Base-by-base conservation (phyloP, 2,797 vertebrate species). In the Salmo trutta region DNA sequence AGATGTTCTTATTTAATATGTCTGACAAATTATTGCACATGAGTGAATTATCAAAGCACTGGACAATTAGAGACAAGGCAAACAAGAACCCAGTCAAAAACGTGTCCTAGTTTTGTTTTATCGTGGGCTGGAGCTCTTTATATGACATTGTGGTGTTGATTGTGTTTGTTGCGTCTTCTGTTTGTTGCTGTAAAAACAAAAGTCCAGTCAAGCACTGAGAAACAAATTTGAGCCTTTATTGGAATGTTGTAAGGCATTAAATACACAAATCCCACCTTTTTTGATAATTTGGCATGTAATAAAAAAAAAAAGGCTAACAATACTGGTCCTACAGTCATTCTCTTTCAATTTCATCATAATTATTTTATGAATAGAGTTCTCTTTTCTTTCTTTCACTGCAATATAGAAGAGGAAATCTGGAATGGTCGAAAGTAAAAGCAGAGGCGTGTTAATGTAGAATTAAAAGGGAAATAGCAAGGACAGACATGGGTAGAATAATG, bases 181-280 rank as follows among this genome's bases (percentile, higher is more conserved):
- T 41, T 8, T 41, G 36, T 47, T 47, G 10, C 41, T 14, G 2
- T 47, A 47, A 12, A 29, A 89, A 91, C 33, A 41, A 19, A 29
- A 81, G 21, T 24, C 21, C 21, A 94, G 91, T 87, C 90, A 88
- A 90, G 33, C 0, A 82, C 77, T 89, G 95, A 96, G 95, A 97
- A 97, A 98, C 95, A 96, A 95, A 93, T 94, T 86, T 91, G 90
- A 94, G 95, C 94, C 95, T 98, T 98, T 97, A 98, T 98, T 98
- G 95, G 95, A 97, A 97, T 96, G 94, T 94, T 93, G 90, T 94
- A 95, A 95, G 94, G 95, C 94, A 93, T 96, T 95, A 96, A 96
- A 96, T 96, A 95, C 94, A 97, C 93, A 96, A 95, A 94, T 94
- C 92, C 93, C 89, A 93, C 93, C 87, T 92, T 94, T 92, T 94